These are phyloP conservation scores for Noctua comes DNA, from an alignment of 2,888 invertebrate genomes.

Conservation along the genomic window DNA sequence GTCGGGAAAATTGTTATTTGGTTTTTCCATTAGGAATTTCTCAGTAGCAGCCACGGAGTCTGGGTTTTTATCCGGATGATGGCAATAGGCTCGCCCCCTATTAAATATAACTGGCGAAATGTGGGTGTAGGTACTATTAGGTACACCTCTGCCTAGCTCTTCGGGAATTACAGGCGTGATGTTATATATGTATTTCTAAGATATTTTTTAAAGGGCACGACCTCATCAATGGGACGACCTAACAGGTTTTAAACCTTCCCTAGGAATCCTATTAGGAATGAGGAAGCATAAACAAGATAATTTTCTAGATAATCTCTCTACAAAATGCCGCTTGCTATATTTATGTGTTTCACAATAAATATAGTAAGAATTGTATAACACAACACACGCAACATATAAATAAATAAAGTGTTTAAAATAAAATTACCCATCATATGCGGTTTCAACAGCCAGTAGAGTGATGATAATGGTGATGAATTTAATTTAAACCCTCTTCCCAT, in stretches of 20 bases:
- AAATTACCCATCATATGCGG: conserved; percentile 23
- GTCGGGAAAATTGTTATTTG: background rate
- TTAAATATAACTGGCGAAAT: background rate
- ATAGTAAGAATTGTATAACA: background rate
- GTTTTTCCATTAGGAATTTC: background rate
- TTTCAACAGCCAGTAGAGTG: conserved; percentile 47
- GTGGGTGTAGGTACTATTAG: background rate
- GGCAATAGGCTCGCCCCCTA: background rate
- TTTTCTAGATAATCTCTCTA: background rate
- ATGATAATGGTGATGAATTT: conserved; percentile 59
- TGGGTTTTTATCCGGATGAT: background rate
- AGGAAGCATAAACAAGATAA: background rate
- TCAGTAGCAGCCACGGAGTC: background rate
- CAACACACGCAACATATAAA: conserved; percentile 31
- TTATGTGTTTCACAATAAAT: background rate
- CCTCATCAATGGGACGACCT: background rate
- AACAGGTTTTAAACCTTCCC: too few species aligned
- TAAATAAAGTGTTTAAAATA: conserved; percentile 38
- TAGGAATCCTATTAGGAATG: background rate
- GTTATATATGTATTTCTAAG: background rate
- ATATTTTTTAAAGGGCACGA: background rate
- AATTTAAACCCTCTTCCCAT: conserved; percentile 53
- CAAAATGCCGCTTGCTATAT: background rate
- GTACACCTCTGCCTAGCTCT: background rate
- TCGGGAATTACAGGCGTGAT: background rate